A percentile compares a stretch with the other conserved stretches of the same genome.
Conservation (phyloP, 2,797 vertebrate genomes). For the Catamblyrhynchus diadema region DNA sequence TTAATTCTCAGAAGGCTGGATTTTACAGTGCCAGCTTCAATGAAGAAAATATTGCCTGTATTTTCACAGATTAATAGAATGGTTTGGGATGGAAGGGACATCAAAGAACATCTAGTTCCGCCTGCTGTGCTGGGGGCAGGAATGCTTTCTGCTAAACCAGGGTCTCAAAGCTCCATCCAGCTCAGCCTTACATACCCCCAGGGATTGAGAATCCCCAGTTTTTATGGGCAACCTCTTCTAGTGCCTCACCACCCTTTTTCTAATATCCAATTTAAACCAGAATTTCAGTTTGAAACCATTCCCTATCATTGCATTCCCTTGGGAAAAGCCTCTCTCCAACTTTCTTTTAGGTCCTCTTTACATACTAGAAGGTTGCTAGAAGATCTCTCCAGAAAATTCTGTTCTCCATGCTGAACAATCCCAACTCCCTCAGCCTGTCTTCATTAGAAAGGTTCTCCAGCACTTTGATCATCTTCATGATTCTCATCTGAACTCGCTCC, state of each 20-base stretch:
- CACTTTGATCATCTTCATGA: background rate
- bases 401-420: background rate
- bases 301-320: background rate
- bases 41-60: background rate
- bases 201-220: too few relatives aligned
- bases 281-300: background rate
- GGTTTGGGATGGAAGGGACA: background rate
- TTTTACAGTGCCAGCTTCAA: background rate
- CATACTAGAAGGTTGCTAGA: background rate
- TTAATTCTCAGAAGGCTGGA: background rate
- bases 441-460: background rate
- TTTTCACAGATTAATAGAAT: background rate
- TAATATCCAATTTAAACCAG: background rate
- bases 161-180: background rate
- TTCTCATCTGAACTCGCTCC: background rate
- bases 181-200: accelerated
- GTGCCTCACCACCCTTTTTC: background rate
- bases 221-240: background rate
- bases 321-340: background rate
- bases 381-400: background rate
- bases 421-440: background rate
- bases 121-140: background rate
- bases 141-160: background rate
- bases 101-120: background rate
- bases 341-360: background rate